phyloP scores from a whole-genome alignment of 2,888 invertebrate species.

The Ophion slaviceki region DNA sequence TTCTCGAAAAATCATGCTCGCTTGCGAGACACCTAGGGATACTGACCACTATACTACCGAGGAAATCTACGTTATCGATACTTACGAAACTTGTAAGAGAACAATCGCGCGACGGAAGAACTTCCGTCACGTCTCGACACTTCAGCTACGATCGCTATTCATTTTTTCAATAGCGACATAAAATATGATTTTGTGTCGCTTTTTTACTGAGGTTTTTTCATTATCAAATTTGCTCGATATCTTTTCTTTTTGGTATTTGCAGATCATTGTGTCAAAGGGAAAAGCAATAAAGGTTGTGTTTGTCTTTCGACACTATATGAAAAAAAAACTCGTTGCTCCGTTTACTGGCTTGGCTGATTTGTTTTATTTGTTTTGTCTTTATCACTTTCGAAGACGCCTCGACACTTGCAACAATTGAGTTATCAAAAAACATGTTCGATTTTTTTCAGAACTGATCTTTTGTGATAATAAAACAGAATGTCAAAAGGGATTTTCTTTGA shows the following conservation, averaged over 20 bases:
- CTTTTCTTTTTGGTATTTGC: not conserved
- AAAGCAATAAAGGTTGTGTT: not conserved
- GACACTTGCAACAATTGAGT: not conserved
- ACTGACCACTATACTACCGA: not conserved
- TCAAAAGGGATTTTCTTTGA: no score
- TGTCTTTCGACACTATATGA: not conserved
- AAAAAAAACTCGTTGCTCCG: not conserved
- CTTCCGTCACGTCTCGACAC: not conserved
- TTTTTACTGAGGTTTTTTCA: not conserved
- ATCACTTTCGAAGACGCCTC: not conserved
- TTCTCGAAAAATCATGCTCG: not conserved
- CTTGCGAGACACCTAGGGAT: not conserved
- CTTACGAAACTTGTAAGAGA: not conserved
- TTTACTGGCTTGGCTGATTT: not conserved
- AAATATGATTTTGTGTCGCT: not conserved
- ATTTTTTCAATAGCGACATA: not conserved
- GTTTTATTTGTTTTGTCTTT: not conserved
- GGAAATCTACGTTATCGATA: not conserved
- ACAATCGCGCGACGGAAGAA: not conserved
- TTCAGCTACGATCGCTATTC: not conserved
- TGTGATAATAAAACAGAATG: no score
- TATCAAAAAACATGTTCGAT: no score
- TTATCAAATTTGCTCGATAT: not conserved
- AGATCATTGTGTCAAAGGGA: not conserved
- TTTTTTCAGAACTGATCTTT: no score